Evolutionary conservation across 2,797 vertebrate genomes (phyloP).

Genomic region (Delichon dasypus): DNA sequence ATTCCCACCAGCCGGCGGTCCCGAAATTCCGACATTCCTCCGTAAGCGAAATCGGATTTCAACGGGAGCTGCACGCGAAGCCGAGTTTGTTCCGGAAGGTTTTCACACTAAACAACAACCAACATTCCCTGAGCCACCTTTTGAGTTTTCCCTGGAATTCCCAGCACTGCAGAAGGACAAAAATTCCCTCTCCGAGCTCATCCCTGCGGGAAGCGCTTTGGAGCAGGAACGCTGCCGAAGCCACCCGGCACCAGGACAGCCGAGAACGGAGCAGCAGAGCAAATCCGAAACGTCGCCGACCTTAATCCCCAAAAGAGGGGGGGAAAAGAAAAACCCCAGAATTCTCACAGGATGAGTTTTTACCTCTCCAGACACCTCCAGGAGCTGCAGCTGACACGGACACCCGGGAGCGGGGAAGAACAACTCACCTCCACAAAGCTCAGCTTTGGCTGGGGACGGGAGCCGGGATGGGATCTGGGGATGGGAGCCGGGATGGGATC

Average conservation of each 20-base stretch:
- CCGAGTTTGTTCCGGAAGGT: not conserved
- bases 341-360: not conserved
- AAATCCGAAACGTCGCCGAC: not conserved
- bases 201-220: not conserved
- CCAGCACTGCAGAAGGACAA: not conserved
- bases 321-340: rapidly evolving
- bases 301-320: not conserved
- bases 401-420: not conserved
- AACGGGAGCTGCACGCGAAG: rapidly evolving
- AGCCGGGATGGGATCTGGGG: not conserved
- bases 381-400: rapidly evolving
- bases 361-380: not conserved
- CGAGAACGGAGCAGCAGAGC: rapidly evolving
- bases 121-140: not conserved
- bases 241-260: not conserved
- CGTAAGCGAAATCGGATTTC: not conserved
- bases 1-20: not conserved
- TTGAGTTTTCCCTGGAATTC: not conserved
- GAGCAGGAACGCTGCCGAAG: not conserved
- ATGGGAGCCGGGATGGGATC: no score
- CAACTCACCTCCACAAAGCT: not conserved
- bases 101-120: not conserved
- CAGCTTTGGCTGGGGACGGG: not conserved
- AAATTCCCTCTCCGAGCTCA: not conserved
- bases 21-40: not conserved